Evolutionary conservation across 2,888 invertebrate genomes (phyloP).

Genomic region (Drosophila subsilvestris): DNA sequence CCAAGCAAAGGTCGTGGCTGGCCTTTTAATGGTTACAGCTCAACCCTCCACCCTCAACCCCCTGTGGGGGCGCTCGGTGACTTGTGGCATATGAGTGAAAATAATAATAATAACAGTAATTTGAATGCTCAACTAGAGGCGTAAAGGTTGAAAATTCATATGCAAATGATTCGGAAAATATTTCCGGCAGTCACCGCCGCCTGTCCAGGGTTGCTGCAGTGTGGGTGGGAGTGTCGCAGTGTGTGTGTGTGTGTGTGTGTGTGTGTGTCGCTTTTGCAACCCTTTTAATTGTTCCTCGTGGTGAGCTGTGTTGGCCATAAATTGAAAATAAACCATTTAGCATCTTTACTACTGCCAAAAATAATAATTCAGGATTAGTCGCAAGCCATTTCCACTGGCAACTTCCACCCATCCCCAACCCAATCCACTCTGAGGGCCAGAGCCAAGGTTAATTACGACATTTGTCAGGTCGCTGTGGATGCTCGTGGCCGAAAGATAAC

Average conservation of each 20-base stretch:
- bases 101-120: constrained; percentile 79
- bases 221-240: constrained; percentile 5
- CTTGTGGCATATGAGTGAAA: constrained; percentile 74
- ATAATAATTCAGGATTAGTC: constrained; percentile 79
- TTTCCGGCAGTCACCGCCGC: constrained; percentile 23
- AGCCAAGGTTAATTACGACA: constrained; percentile 78
- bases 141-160: constrained; percentile 71
- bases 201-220: neutral
- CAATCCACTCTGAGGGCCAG: neutral
- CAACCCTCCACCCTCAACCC: constrained; percentile 12
- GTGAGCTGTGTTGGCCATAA: constrained; percentile 52
- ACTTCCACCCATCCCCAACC: constrained; percentile 27
- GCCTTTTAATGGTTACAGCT: constrained; percentile 65
- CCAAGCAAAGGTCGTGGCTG: constrained; percentile 66
- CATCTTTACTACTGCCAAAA: constrained; percentile 57
- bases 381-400: constrained; percentile 37
- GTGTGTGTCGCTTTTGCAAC: constrained; percentile 21
- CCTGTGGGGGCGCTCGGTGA: constrained; percentile 8
- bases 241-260: neutral
- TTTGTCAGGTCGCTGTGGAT: constrained; percentile 78
- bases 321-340: constrained; percentile 77
- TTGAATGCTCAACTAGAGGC: constrained; percentile 73
- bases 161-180: constrained; percentile 72
- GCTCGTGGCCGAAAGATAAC: constrained; percentile 76
- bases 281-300: constrained; percentile 50